These are phyloP conservation scores for Platycnemis pennipes DNA, from an alignment of 2,888 invertebrate species.

Conservation along the genomic window DNA sequence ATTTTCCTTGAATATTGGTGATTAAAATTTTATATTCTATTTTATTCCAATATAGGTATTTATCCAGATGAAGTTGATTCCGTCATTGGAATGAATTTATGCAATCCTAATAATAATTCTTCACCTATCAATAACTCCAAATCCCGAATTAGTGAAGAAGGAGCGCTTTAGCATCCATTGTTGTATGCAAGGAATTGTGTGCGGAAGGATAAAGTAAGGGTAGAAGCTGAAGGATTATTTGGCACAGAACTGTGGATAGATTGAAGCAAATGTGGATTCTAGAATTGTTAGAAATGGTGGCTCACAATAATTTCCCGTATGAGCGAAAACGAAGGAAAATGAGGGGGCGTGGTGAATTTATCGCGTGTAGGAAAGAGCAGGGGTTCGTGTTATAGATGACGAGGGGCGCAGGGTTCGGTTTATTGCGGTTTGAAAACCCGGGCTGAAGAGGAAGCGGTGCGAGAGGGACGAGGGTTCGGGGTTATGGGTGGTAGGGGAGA, in stretches of 20 bases:
- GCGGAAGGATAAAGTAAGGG: no score
- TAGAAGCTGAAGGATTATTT: neutral
- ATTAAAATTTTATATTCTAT: no score
- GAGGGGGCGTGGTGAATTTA: neutral
- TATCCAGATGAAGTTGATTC: no score
- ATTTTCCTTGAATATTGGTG: no score
- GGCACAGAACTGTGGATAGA: neutral
- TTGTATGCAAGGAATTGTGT: no score
- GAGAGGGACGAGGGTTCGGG: neutral
- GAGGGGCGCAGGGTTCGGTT: neutral
- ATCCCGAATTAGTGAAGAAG: no score
- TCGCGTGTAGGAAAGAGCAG: neutral
- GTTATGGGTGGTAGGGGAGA: neutral
- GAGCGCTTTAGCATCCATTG: no score
- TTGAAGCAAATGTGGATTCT: neutral
- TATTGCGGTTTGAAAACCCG: conserved; percentile 38
- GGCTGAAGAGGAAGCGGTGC: neutral
- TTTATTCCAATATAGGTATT: no score
- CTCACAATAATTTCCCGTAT: neutral
- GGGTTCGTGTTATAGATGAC: neutral
- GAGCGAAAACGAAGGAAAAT: neutral
- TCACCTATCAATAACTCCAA: no score
- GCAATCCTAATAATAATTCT: no score
- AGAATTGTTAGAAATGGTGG: neutral
- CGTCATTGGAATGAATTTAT: no score